Conservation (phyloP, 2,797 vertebrate genomes). For the Pipistrellus pipistrellus region DNA sequence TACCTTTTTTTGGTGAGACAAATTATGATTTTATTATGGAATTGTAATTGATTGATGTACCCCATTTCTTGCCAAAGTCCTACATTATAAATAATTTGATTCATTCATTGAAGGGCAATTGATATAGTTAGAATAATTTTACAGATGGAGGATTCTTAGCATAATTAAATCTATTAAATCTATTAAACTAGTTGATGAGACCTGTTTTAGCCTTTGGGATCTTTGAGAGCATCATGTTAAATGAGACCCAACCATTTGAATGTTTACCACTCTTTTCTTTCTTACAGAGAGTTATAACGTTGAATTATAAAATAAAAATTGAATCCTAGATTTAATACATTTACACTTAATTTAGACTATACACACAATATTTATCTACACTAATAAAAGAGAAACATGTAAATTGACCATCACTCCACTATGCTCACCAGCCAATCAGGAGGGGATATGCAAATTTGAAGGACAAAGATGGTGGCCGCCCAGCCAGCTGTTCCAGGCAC, state of each 20-base stretch:
- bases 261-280: neutral
- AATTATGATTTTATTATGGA: constrained; percentile 51
- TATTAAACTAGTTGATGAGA: constrained; percentile 26
- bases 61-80: neutral
- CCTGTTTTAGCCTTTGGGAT: neutral
- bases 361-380: neutral
- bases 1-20: neutral
- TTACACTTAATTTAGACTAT: neutral
- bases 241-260: neutral
- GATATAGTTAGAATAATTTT: constrained; percentile 31
- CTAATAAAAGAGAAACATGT: too few species aligned
- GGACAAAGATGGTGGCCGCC: too few species aligned
- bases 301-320: constrained; percentile 19
- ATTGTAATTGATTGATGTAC: neutral
- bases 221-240: constrained; percentile 47
- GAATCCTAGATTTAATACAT: constrained; percentile 8
- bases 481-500: too few species aligned
- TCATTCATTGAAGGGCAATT: constrained; percentile 13
- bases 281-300: neutral
- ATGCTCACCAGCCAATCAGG: too few species aligned
- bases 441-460: too few species aligned
- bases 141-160: neutral
- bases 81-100: constrained; percentile 30
- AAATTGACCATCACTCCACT: too few species aligned
- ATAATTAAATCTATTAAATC: constrained; percentile 47